Evolutionary conservation across 1,140 invertebrate genomes (phyloP).

Genomic region (Drosophila erecta): DNA sequence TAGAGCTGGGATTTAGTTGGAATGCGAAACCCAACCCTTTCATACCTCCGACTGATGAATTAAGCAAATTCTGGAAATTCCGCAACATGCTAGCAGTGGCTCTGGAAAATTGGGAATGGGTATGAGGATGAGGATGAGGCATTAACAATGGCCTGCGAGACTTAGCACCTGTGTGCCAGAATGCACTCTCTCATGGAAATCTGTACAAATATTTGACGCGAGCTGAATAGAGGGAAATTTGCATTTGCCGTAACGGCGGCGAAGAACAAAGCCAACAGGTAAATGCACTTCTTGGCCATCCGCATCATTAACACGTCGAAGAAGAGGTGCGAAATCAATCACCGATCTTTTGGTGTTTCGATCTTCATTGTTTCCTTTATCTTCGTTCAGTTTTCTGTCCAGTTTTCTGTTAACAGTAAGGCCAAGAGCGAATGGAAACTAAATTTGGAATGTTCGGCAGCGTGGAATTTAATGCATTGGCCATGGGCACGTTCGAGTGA

Average conservation of each 20-base stretch:
- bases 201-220: conserved; percentile 79
- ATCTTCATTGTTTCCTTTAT: conserved; percentile 27
- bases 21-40: conserved; percentile 58
- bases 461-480: conserved; percentile 45
- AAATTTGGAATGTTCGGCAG: conserved; percentile 28
- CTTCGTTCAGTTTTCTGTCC: not conserved
- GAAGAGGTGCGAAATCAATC: conserved; percentile 74
- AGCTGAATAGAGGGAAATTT: conserved; percentile 74
- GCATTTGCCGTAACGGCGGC: conserved; percentile 66
- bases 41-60: conserved; percentile 52
- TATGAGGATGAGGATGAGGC: conserved; percentile 31
- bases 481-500: conserved; percentile 76
- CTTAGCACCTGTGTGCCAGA: conserved; percentile 79
- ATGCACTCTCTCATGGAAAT: conserved; percentile 73
- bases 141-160: conserved; percentile 77
- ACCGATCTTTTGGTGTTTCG: conserved; percentile 15
- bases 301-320: conserved; percentile 75
- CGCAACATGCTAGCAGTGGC: conserved; percentile 58
- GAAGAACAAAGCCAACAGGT: conserved; percentile 72
- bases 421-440: conserved; percentile 35
- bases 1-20: conserved; percentile 28
- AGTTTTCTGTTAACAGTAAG: conserved; percentile 39
- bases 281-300: conserved; percentile 28
- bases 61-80: conserved; percentile 76
- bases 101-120: not conserved